Evolutionary conservation across 1,140 invertebrate genomes (phyloP), one percentile per base, ranked within the genome.

Genomic region (Lepidostoma basale): DNA sequence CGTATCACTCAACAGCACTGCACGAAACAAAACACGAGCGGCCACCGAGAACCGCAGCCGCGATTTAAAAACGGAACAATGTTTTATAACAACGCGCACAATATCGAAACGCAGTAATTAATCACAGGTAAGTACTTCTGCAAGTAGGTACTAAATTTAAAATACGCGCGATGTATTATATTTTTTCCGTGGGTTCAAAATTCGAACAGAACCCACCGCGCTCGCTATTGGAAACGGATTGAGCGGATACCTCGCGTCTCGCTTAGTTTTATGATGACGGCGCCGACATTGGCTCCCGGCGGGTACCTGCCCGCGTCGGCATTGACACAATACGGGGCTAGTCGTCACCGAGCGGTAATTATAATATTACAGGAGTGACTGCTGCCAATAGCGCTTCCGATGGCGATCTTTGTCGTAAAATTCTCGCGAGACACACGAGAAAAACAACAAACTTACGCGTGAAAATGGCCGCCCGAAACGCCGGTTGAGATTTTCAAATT

Each of bases 201-300:
- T 49, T 49, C 45, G n/a, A 49, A 49, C 45, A 6, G 18, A 18
- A 23, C 45, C 45, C 45, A 49, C 45, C 45, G 18, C 45, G 45
- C 45, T 18, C 45, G 45, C 18, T 23, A 49, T 10, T n/a, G 18
- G 25, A 23, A 23, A 12, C 22, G 45, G 22, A 49, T 49, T 49
- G 45, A 49, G 23, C 45, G 0, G 45, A 20, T 25, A 23, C 22
- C 45, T 23, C 20, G 2, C 9, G 20, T 18, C 45, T 6, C 22
- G 45, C 20, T 12, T 18, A 49, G 18, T 49, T 49, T 49, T 49
- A 26, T 49, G 45, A 23, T n/a, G 0, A n/a, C 8, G 22, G 18
- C 18, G 42, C 23, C 18, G 20, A 12, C 44, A 10, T 8, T 23
- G 14, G 20, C 45, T 49, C n/a, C n/a, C n/a, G n/a, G n/a, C n/a